These are phyloP conservation scores for Petrosia ficiformis DNA, from an alignment of 37 sponge, comb jelly and placozoan genomes.

Conservation along the genomic window DNA sequence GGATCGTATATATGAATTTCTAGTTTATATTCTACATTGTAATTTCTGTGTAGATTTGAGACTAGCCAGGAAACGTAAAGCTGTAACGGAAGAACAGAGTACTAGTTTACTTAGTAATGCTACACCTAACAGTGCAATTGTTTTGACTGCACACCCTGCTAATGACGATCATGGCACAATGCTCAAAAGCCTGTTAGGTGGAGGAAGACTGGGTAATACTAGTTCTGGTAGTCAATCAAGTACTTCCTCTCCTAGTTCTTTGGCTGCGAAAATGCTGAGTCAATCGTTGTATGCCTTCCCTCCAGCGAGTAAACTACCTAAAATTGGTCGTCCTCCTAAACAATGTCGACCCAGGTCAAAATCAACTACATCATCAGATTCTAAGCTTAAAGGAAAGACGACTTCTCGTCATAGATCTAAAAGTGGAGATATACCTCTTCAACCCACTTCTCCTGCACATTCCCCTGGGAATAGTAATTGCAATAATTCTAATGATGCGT, in stretches of 20 bases:
- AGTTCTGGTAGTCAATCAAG: slow-evolving; percentile 10
- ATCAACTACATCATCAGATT: slow-evolving; percentile 10
- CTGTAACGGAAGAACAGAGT: slow-evolving; percentile 17
- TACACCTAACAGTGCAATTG: slow-evolving; percentile 29
- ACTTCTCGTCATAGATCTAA: slow-evolving; percentile 16
- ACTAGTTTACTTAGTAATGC: slow-evolving; percentile 45
- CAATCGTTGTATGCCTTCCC: not conserved
- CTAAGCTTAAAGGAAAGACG: not conserved
- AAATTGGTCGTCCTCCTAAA: slow-evolving; percentile 21
- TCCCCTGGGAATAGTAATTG: slow-evolving; percentile 7
- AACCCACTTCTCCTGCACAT: not conserved
- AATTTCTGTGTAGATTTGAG: slow-evolving; percentile 24
- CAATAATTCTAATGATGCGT: slow-evolving; percentile 30
- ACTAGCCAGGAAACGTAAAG: slow-evolving; percentile 22
- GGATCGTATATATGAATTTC: slow-evolving; percentile 41
- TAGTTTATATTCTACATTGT: slow-evolving; percentile 39
- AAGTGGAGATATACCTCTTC: slow-evolving; percentile 16
- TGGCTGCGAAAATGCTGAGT: slow-evolving; percentile 2
- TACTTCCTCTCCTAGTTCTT: slow-evolving; percentile 31
- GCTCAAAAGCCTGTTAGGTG: slow-evolving; percentile 30
- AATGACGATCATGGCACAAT: slow-evolving; percentile 1
- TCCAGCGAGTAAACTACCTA: not conserved
- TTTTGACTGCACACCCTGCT: slow-evolving; percentile 15
- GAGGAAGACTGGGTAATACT: not conserved
- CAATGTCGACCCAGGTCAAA: slow-evolving; percentile 60